Conservation (phyloP, 2,797 vertebrate species). For the Alosa sapidissima region DNA sequence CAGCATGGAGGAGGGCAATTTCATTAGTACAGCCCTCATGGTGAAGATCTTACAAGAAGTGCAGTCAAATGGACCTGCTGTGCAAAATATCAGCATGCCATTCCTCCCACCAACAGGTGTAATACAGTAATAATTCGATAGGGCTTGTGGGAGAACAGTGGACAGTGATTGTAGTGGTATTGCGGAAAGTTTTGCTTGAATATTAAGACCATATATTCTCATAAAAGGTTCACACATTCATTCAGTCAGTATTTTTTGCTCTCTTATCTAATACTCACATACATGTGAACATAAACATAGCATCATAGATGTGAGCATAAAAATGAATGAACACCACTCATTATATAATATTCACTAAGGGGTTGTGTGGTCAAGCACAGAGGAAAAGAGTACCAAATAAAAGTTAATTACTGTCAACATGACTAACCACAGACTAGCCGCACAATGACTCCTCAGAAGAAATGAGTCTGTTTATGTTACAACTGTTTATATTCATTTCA, state of each 20-base stretch:
- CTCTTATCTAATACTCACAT: not conserved
- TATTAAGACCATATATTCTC: not conserved
- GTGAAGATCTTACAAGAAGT: constrained; percentile 67
- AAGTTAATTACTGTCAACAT: not conserved
- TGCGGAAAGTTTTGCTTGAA: not conserved
- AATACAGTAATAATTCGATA: not conserved
- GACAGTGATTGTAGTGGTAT: not conserved
- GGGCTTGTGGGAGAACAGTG: not conserved
- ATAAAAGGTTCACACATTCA: not conserved
- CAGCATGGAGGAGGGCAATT: constrained; percentile 76
- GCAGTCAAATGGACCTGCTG: not conserved
- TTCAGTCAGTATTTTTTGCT: not conserved
- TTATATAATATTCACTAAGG: not conserved
- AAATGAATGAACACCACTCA: too few species aligned
- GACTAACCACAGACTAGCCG: not conserved
- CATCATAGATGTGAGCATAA: too few species aligned
- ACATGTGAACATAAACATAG: not conserved
- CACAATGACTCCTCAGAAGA: not conserved
- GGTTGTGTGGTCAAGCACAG: not conserved
- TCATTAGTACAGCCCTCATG: constrained; percentile 70
- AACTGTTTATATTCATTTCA: not conserved
- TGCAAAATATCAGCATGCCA: not conserved
- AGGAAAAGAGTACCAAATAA: not conserved
- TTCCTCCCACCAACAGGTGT: not conserved
- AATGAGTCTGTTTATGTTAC: not conserved